These are phyloP conservation scores for Apis laboriosa DNA, from an alignment of 1,140 invertebrate species.

Conservation along the genomic window DNA sequence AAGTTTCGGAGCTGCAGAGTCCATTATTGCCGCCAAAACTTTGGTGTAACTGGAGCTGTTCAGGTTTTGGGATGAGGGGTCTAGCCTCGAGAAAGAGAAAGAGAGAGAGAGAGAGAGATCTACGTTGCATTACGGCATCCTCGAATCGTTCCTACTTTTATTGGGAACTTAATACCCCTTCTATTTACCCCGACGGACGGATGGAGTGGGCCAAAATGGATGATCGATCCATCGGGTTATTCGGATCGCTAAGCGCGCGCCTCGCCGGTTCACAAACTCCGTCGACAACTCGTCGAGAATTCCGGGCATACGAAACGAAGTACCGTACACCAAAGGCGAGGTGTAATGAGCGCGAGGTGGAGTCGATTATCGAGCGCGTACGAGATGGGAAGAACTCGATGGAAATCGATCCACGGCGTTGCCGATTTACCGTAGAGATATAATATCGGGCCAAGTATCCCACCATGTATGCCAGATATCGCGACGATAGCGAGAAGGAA, in stretches of 20 bases:
- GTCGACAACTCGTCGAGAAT: conserved; percentile 29
- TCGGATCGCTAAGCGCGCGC: conserved; percentile 53
- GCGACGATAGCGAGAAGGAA: conserved; percentile 5
- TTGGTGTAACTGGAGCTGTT: conserved; percentile 56
- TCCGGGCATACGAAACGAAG: conserved; percentile 21
- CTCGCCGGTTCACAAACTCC: conserved; percentile 45
- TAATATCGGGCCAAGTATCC: background rate
- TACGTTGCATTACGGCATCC: conserved; percentile 50
- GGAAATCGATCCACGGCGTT: conserved; percentile 33
- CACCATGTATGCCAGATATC: background rate
- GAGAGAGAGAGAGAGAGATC: conserved; percentile 15
- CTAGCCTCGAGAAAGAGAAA: background rate
- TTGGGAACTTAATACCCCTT: conserved; percentile 62
- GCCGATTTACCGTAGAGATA: background rate
- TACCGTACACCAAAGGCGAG: background rate
- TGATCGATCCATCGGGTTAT: conserved; percentile 58
- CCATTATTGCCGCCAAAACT: conserved; percentile 65
- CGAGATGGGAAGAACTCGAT: conserved; percentile 1
- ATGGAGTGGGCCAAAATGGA: conserved; percentile 30
- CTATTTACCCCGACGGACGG: conserved; percentile 37
- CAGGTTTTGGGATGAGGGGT: background rate
- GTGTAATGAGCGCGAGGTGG: background rate
- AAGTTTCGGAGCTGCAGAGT: conserved; percentile 59
- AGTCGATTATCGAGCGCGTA: conserved; percentile 7
- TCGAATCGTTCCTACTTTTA: conserved; percentile 59